phyloP scores from a whole-genome alignment of 2,888 invertebrate genomes.

The Pachymerium ferrugineum region DNA sequence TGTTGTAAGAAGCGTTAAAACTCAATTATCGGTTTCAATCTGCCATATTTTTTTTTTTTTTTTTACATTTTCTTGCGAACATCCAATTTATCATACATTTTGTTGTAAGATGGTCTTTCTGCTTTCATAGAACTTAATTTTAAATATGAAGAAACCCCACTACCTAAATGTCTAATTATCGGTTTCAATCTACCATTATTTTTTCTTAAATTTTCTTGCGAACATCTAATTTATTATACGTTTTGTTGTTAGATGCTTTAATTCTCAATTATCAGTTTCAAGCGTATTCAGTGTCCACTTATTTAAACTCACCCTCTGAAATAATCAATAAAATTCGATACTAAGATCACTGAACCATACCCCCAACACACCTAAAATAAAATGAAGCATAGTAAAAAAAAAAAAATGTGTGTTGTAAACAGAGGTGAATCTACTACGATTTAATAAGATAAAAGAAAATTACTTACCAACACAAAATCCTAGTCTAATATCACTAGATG shows the following conservation, averaged over 20 bases:
- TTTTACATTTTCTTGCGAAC: not conserved
- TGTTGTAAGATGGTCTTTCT: too few relatives aligned
- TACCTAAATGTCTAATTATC: too few relatives aligned
- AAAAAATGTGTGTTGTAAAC: not conserved
- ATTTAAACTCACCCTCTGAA: not conserved
- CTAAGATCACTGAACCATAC: not conserved
- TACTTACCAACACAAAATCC: not conserved
- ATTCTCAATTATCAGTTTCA: not conserved
- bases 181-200: not conserved
- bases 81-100: too few relatives aligned
- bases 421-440: not conserved
- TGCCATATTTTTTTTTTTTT: not conserved
- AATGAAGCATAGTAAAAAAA: not conserved
- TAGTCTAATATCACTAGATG: slow-evolving; percentile 2
- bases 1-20: not conserved
- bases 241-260: not conserved
- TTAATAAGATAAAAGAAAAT: not conserved
- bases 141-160: too few relatives aligned
- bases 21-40: not conserved
- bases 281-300: not conserved
- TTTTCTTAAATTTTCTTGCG: not conserved
- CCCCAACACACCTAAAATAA: not conserved
- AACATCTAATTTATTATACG: not conserved
- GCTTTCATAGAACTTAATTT: too few relatives aligned
- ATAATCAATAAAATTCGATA: not conserved